phyloP scores from a whole-genome alignment of 2,797 vertebrate species.

The Limnodromus scolopaceus region DNA sequence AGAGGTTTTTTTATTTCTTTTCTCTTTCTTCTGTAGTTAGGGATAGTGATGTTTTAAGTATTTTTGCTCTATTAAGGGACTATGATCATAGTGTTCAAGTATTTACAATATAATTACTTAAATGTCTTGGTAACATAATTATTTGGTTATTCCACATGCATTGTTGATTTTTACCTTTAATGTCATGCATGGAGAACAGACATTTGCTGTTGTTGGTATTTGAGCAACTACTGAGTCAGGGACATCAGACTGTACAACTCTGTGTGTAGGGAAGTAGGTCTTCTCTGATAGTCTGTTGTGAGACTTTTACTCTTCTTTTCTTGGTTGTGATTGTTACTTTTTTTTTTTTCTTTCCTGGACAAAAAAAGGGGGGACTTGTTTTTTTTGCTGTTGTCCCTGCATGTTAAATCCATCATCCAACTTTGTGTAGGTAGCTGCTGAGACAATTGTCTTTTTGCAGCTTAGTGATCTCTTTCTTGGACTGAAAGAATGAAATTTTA shows the following conservation, averaged over 20 bases:
- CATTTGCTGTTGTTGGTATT: not conserved
- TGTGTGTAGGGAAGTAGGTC: not conserved
- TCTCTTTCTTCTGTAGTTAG: not conserved
- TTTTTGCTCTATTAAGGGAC: not conserved
- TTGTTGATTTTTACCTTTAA: not conserved
- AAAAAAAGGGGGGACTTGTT: not conserved
- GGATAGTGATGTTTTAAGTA: not conserved
- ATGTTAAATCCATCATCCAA: not conserved
- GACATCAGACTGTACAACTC: not conserved
- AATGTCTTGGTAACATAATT: not conserved
- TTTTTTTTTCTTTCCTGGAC: not conserved
- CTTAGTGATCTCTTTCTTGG: not conserved
- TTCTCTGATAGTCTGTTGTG: not conserved
- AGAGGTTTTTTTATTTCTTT: not conserved
- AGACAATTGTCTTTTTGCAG: not conserved
- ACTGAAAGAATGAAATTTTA: not conserved
- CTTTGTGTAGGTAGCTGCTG: not conserved
- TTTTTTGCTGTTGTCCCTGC: not conserved
- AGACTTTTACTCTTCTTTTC: not conserved
- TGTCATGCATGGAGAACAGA: not conserved
- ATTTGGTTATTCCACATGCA: not conserved
- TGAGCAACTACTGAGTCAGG: rapidly evolving
- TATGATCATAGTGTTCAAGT: not conserved
- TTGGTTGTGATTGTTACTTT: not conserved
- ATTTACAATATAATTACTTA: not conserved